Base-by-base conservation (phyloP, 2,888 invertebrate genomes). In the Rhyacophila evoluta region DNA sequence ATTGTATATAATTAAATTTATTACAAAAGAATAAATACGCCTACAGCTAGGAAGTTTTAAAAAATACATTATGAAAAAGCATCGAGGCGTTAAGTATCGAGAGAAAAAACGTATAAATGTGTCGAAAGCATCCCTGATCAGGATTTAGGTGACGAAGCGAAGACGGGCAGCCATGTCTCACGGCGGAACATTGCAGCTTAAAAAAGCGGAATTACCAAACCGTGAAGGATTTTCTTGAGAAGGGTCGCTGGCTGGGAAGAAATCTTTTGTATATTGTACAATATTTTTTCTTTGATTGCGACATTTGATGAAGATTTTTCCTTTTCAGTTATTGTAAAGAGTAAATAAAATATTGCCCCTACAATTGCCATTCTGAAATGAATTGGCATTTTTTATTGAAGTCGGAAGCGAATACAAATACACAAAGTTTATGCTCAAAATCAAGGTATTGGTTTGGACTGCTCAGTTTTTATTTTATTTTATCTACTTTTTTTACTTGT, bases 111-210 rank as follows among this genome's bases (percentile, higher is more conserved):
- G n/a, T n/a, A n/a, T n/a, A n/a, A n/a, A n/a, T n/a, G n/a, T n/a
- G n/a, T n/a, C n/a, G n/a, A 33, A 6, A 6, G 29, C 29, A 33
- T 33, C 29, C 74, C 73, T 37, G 36, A 55, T 37, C 27, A 39
- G 72, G 78, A 79, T 75, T 75, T 75, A 55, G 41, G 72, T 36
- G 78, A 79, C 77, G 73, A 37, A 72, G 29, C 77, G 73, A 29
- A 73, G 77, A 67, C 71, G 73, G 12, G 36, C 8, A 12, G 8
- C 37, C 55, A 55, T 55, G 55, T 25, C 55, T 55, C 1, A 19
- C 25, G 8, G 19, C 3, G 55, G 55, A 55, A 55, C 55, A 55
- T 25, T 55, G 55, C 55, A 25, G 55, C 55, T 55, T 55, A 75
- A 68, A 29, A 69, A 69, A 36, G 38, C 75, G 33, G 37, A 69